These are phyloP conservation scores for Aspiorhynchus laticeps DNA, from an alignment of 2,113 vertebrate genomes.

Conservation along the genomic window DNA sequence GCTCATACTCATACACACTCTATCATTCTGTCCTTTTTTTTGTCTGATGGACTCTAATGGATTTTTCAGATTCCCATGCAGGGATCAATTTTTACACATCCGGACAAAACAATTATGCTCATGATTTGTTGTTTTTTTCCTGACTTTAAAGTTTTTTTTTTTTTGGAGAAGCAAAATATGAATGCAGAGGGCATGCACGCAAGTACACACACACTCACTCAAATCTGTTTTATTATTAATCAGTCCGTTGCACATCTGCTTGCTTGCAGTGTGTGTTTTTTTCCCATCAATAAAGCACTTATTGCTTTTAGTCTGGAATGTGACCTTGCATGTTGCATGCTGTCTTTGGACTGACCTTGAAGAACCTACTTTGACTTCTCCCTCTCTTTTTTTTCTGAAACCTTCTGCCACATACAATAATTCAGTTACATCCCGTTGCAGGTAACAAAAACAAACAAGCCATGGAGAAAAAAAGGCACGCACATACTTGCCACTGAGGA, in stretches of 20 bases:
- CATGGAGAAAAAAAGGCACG: constrained; percentile 50
- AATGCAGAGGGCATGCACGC: constrained; percentile 17
- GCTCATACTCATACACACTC: constrained; percentile 46
- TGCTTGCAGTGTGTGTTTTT: constrained; percentile 70
- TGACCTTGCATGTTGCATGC: constrained; percentile 82
- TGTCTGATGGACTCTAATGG: constrained; percentile 63
- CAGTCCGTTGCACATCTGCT: constrained; percentile 74
- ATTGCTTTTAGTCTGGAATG: constrained; percentile 86
- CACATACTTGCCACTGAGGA: constrained; percentile 55
- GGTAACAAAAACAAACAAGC: constrained; percentile 66
- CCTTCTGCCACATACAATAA: constrained; percentile 68
- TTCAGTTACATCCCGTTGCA: constrained; percentile 60
- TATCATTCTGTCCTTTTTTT: constrained; percentile 66
- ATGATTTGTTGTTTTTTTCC: constrained; percentile 21
- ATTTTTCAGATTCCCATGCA: constrained; percentile 68
- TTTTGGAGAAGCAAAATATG: constrained; percentile 19
- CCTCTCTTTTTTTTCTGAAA: constrained; percentile 50
- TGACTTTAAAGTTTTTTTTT: constrained; percentile 26
- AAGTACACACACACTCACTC: constrained; percentile 49
- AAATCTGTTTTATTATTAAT: constrained; percentile 81
- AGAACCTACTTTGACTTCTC: constrained; percentile 76
- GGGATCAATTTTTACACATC: constrained; percentile 65
- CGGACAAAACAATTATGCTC: constrained; percentile 54
- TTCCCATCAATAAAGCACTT: constrained; percentile 90
- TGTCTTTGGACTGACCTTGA: constrained; percentile 83